phyloP scores from a whole-genome alignment of 2,797 vertebrate species.

The Fistularia tabacaria region DNA sequence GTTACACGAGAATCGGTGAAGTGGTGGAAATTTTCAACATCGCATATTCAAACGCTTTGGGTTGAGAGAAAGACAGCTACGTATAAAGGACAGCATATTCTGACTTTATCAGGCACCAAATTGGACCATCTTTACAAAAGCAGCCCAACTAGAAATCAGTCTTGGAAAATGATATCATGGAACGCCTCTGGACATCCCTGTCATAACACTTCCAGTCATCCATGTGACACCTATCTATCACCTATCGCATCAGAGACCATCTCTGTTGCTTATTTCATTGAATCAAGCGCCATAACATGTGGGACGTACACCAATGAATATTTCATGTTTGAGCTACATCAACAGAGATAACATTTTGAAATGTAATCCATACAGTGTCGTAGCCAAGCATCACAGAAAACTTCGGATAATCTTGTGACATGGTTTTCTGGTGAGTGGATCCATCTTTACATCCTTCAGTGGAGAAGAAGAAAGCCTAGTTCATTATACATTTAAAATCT shows the following conservation, averaged over 20 bases:
- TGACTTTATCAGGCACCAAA: neutral
- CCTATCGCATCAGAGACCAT: too few species aligned
- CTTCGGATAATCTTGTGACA: conserved; percentile 45
- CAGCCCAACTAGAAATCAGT: too few species aligned
- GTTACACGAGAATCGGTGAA: conserved; percentile 24
- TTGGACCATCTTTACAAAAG: neutral
- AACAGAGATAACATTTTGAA: conserved; percentile 17
- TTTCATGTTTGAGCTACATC: conserved; percentile 6
- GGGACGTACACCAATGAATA: conserved; percentile 7
- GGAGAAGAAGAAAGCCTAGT: conserved; percentile 27
- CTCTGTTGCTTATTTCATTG: too few species aligned
- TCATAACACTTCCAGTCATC: neutral
- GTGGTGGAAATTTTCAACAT: conserved; percentile 2
- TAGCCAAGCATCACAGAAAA: conserved; percentile 23
- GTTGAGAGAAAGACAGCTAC: neutral
- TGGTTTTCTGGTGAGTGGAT: conserved; percentile 46
- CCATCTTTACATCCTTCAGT: conserved; percentile 33
- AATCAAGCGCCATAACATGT: too few species aligned
- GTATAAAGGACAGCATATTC: neutral
- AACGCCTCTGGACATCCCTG: neutral
- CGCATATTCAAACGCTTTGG: conserved; percentile 10
- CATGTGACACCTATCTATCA: neutral
- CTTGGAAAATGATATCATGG: too few species aligned
- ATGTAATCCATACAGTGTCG: conserved; percentile 14
- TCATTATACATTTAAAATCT: conserved; percentile 42